Conservation (phyloP, 2,113 vertebrate genomes). For the Corythoichthys intestinalis region DNA sequence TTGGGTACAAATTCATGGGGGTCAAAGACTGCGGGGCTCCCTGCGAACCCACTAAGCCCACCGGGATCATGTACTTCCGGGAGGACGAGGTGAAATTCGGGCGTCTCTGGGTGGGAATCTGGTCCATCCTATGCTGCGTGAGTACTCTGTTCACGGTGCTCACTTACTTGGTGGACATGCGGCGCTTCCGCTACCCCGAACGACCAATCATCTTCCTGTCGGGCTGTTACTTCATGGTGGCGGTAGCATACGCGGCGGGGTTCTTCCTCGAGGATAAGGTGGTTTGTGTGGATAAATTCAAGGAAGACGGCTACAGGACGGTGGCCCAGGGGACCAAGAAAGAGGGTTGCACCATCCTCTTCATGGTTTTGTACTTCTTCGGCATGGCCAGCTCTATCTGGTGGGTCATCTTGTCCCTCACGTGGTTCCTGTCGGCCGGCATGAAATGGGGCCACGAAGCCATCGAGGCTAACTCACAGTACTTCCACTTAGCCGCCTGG, state of each 20-base stretch:
- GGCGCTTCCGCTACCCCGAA: conserved; percentile 92
- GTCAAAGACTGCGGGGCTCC: conserved; percentile 94
- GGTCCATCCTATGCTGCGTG: conserved; percentile 91
- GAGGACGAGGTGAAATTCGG: conserved; percentile 93
- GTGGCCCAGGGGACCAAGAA: conserved; percentile 98
- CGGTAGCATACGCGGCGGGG: conserved; percentile 88
- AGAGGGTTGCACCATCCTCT: conserved; percentile 97
- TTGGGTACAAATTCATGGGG: conserved; percentile 90
- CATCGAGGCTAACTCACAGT: conserved; percentile 96
- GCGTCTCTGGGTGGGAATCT: conserved; percentile 93
- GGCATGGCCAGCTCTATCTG: conserved; percentile 99
- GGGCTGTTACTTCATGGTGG: conserved; percentile 97
- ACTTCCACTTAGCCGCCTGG: conserved; percentile 97
- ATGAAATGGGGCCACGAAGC: conserved; percentile 99
- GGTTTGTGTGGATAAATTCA: conserved; percentile 91
- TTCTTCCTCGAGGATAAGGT: conserved; percentile 92
- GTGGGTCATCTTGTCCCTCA: conserved; percentile 96
- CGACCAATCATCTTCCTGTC: conserved; percentile 96
- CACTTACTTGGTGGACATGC: conserved; percentile 95
- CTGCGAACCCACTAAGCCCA: conserved; percentile 84
- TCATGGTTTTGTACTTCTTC: conserved; percentile 98
- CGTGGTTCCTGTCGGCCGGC: conserved; percentile 95
- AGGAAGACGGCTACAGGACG: conserved; percentile 86
- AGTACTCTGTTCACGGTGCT: conserved; percentile 95
- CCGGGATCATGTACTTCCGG: conserved; percentile 95